Evolutionary conservation across 2,888 invertebrate genomes (phyloP), one percentile per base, ranked within the genome.

Genomic region (Ectobius pallidus): DNA sequence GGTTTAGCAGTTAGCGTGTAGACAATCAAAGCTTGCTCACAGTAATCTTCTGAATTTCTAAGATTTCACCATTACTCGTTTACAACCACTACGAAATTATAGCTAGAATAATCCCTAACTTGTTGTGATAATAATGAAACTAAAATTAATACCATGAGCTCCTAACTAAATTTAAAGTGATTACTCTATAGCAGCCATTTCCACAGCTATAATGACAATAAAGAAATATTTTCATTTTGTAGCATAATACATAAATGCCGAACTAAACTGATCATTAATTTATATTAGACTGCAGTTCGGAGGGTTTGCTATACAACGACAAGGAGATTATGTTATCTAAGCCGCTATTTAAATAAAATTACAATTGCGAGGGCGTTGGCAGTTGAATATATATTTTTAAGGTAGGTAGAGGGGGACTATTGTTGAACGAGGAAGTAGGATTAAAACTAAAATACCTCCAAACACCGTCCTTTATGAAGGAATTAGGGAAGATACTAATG

Each of bases 231-330:
- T 34, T 34, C 18, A 11, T 62, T 62, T 34, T 22, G 20, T 16
- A 46, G 18, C 3, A 46, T 46, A 46, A 46, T 34, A 62, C 34
- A 62, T 62, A 32, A 7, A 20, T 14, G 11, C 32, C 9, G n/a
- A n/a, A 1, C 22, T 42, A 42, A 63, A 42, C 25, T 22, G 16
- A 39, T 63, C 63, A 42, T 63, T 63, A 63, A 63, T 63, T 42
- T 42, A 42, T 63, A 42, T 63, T 63, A 63, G 14, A 34, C 22
- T 34, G 18, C 18, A 18, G 20, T 20, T 18, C 18, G 18, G 6
- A n/a, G n/a, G n/a, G 46, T 46, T 0, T 18, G n/a, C 46, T 18
- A 46, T 20, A 52, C 52, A 52, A 25, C 22, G n/a, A n/a, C 16
- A 30, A n/a, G 6, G 3, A 11, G 32, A 58, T 55, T 55, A 55